Base-by-base conservation (phyloP, 2,113 vertebrate species). In the Empidonax alnorum region DNA sequence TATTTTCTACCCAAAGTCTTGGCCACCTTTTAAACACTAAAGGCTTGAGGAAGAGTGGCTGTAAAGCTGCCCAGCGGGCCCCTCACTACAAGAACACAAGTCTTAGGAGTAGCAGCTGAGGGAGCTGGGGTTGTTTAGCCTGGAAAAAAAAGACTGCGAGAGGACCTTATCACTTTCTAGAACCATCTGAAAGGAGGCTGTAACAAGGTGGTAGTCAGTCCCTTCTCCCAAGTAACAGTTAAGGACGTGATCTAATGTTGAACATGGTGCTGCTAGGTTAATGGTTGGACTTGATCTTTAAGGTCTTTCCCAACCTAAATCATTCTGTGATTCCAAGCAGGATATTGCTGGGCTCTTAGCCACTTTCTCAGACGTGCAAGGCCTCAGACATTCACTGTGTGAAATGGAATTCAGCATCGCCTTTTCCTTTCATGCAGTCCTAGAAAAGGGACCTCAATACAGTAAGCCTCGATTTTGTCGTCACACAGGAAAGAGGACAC, bases 341-440 rank as follows among this genome's bases (percentile, higher is more conserved):
- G 71, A 41, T 77, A 62, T 78, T 65, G 14, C 37, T 80, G 47
- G 59, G 7, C 42, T 95, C 62, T 56, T 56, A 96, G 73, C 76
- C 33, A 19, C 39, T 82, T 93, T 47, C 75, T 74, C 75, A 80
- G 83, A 88, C 63, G 24, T 22, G 31, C 1, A 17, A 92, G 31
- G 42, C 41, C 52, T 94, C 67, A 62, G 87, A 91, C 11, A 20
- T 93, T 84, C 68, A 59, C 49, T 87, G 58, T 77, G 30, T 83
- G 46, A 95, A 90, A 35, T 88, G 6, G 9, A 15, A 87, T 82
- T 96, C 55, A 78, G 12, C 62, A 39, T 78, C 68, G 74, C 82
- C 53, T 96, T 91, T 94, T 89, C 31, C 92, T 92, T 84, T 86
- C n/a, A 68, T 58, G 55, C 65, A 61, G 63, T 47, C 94, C 93